Evolutionary conservation across 2,113 vertebrate species (phyloP).

Genomic region (Porphyrio hochstetteri): DNA sequence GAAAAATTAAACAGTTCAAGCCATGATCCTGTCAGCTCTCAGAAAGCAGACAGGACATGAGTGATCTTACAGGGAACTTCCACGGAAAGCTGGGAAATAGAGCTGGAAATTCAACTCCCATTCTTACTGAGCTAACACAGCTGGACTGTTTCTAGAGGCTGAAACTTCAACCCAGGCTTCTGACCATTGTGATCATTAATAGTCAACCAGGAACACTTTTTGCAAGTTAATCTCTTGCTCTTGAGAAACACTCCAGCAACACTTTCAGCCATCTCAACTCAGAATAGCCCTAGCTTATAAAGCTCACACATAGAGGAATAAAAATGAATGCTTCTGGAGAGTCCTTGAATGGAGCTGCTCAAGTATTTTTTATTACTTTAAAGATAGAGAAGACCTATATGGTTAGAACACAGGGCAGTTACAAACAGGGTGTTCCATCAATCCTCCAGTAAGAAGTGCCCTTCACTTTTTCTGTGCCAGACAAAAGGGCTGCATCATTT

Average conservation of each 20-base stretch:
- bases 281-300: neutral
- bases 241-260: neutral
- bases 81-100: neutral
- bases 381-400: neutral
- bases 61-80: neutral
- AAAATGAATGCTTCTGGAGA: neutral
- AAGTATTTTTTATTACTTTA: neutral
- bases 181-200: neutral
- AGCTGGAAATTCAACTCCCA: neutral
- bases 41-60: neutral
- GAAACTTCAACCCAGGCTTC: neutral
- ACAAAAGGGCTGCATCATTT: accelerated
- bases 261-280: neutral
- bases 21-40: neutral
- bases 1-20: conserved; percentile 37
- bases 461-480: accelerated
- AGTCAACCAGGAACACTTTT: accelerated
- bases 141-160: neutral
- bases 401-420: neutral
- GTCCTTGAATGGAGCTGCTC: neutral
- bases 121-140: neutral
- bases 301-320: neutral
- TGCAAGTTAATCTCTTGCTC: neutral
- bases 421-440: neutral
- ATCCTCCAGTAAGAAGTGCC: neutral